Evolutionary conservation across 2,888 invertebrate species (phyloP), one percentile per base, ranked within the genome.

Genomic region (Globia sparganii): DNA sequence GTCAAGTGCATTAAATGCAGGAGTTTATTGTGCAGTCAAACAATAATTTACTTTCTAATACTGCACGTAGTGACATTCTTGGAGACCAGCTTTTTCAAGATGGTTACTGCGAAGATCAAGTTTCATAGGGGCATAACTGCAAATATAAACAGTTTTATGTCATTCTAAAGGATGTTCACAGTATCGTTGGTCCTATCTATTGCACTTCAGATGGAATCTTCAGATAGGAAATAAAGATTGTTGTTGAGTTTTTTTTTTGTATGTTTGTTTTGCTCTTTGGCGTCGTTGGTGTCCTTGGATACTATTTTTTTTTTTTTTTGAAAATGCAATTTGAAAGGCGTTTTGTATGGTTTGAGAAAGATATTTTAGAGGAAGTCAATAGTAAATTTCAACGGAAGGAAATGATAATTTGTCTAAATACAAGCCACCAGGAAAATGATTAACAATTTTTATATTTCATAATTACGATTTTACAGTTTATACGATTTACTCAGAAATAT

Each of bases 41-140:
- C 28, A 78, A 82, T 87, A 80, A 75, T 87, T 86, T 85, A 80
- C 80, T 85, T 82, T 87, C 85, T 87, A 85, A 80, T 82, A 73
- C 49, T 31, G 28, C 71, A 62, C 68, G 68, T 80, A 86, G 73
- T 83, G 66, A 74, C 69, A 72, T 58, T 86, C 85, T 73, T 58
- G 58, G 13, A 49, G 73, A 59, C 70, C 65, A 85, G 75, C 76
- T 70, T 77, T 80, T 78, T 87, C 80, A 82, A 80, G 71, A 72
- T 75, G 65, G 65, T 53, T 66, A 56, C 34, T 77, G 46, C 53
- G 61, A 77, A 80, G 78, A 86, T 86, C 87, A 87, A 70, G 86
- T 86, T 86, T 87, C 86, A 75, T 86, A 78, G 79, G 66, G 66
- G 43, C 68, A 77, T 85, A 77, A 87, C 73, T 77, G 87, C 85